Base-by-base conservation (phyloP, 2,113 vertebrate genomes). In the Ibidorhyncha struthersii region DNA sequence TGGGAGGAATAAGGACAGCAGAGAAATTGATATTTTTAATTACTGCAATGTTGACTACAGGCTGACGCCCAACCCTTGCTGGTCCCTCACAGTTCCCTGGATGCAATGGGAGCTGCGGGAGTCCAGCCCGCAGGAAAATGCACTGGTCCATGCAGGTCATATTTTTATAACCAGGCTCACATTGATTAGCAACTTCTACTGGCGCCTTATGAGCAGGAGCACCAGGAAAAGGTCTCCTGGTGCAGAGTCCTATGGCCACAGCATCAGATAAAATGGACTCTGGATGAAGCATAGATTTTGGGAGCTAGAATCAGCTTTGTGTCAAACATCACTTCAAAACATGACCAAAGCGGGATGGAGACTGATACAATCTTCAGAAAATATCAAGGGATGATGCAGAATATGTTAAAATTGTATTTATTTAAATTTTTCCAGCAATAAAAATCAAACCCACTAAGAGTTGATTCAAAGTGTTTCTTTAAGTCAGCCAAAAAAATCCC, bases 181-280 rank as follows among this genome's bases (percentile, higher is more conserved):
- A 6, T 4, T 22, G 15, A 69, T 69, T 10, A 36, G 26, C 25
- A 32, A 7, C 34, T 27, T 76, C 14, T 43, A 14, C 18, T 6
- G 6, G 20, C 2, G 3, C 20, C 38, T n/a, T 8, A 9, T 6
- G 27, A 56, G 32, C 4, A 22, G 49, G 20, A 53, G 23, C 32
- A 18, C 4, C 29, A 47, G 65, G 25, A 27, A 26, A 21, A 19
- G 5, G 13, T 30, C 29, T 40, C 32, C 53, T 30, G 41, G 17
- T 0, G 0, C 8, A 5, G 53, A n/a, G 32, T 11, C 23, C 40
- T 6, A 4, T 0, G 14, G 17, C 21, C 41, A 36, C 22, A 10
- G 12, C 14, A 55, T 23, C 12, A 2, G 8, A 23, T 40, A 29
- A 41, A 65, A 49, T 10, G 34, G 49, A 8, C 18, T 22, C 17